phyloP scores from a whole-genome alignment of 2,888 invertebrate genomes.

The Hemithea aestivaria region DNA sequence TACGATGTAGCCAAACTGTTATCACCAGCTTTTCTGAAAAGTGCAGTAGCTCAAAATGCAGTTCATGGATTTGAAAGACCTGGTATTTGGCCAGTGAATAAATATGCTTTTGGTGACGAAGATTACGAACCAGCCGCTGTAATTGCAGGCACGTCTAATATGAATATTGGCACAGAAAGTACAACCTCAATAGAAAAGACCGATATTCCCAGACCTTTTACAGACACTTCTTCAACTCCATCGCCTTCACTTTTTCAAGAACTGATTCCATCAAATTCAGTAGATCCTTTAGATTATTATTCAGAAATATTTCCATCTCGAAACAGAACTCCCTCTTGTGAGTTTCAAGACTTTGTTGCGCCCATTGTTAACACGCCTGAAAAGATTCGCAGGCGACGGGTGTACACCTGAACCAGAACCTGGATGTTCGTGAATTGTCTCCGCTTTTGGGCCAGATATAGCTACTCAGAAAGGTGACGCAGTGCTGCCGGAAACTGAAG shows the following conservation, averaged over 20 bases:
- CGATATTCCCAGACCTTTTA: slow-evolving; percentile 19
- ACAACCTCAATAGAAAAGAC: slow-evolving; percentile 15
- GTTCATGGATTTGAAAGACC: slow-evolving; percentile 28
- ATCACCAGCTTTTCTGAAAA: slow-evolving; percentile 28
- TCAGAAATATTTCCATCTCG: slow-evolving; percentile 17
- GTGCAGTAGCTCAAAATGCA: slow-evolving; percentile 24
- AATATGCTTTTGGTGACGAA: slow-evolving; percentile 30
- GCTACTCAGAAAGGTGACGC: slow-evolving; percentile 9
- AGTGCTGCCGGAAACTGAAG: slow-evolving; percentile 8
- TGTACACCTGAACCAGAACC: slow-evolving; percentile 24
- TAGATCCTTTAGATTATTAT: too few relatives aligned
- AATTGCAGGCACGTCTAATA: slow-evolving; percentile 17
- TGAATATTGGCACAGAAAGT: slow-evolving; percentile 20
- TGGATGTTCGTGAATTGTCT: slow-evolving; percentile 24
- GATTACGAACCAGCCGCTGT: slow-evolving; percentile 27
- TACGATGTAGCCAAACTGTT: slow-evolving; percentile 29
- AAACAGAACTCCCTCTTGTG: too few relatives aligned
- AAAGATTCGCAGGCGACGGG: slow-evolving; percentile 18
- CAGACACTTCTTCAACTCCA: slow-evolving; percentile 21
- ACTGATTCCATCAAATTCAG: slow-evolving; percentile 3
- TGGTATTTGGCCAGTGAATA: slow-evolving; percentile 33
- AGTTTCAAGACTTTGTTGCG: slow-evolving; percentile 6
- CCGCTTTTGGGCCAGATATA: slow-evolving; percentile 17
- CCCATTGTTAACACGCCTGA: slow-evolving; percentile 10
- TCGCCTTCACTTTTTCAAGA: slow-evolving; percentile 17